phyloP scores from a whole-genome alignment of 1,140 invertebrate genomes.

The Lysiphlebus fabarum region DNA sequence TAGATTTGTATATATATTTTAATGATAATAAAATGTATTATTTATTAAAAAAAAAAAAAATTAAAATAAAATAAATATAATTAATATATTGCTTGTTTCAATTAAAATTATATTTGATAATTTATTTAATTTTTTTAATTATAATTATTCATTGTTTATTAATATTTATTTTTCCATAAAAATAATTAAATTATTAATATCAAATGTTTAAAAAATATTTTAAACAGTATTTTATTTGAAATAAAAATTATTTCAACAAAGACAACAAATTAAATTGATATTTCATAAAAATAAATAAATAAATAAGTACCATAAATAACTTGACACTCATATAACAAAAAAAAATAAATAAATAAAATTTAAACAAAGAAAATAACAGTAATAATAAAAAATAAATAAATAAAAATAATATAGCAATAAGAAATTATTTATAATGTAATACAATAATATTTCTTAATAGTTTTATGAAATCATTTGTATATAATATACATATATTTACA shows the following conservation, averaged over 20 bases:
- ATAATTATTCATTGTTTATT: too few species aligned
- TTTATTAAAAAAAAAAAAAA: too few species aligned
- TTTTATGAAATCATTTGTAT: conserved; percentile 4
- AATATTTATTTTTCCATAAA: too few species aligned
- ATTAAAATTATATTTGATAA: too few species aligned
- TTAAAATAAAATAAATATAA: too few species aligned
- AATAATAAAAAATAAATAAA: background rate
- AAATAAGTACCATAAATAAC: background rate
- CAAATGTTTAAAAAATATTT: background rate
- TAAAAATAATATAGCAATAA: conserved; percentile 9
- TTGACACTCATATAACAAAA: conserved; percentile 11
- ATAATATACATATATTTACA: too few species aligned
- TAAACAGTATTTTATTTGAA: background rate
- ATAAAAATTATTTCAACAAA: background rate
- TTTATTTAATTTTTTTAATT: too few species aligned
- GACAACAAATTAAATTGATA: background rate
- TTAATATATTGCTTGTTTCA: too few species aligned
- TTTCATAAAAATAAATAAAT: background rate
- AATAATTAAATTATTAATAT: too few species aligned
- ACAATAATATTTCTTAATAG: conserved; percentile 8
- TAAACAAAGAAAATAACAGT: background rate
- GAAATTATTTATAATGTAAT: conserved; percentile 14
- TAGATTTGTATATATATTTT: too few species aligned
- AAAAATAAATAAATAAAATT: background rate
- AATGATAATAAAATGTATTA: too few species aligned